phyloP scores from a whole-genome alignment of 64 coral and sea anemone genomes.

The Montipora cactus region DNA sequence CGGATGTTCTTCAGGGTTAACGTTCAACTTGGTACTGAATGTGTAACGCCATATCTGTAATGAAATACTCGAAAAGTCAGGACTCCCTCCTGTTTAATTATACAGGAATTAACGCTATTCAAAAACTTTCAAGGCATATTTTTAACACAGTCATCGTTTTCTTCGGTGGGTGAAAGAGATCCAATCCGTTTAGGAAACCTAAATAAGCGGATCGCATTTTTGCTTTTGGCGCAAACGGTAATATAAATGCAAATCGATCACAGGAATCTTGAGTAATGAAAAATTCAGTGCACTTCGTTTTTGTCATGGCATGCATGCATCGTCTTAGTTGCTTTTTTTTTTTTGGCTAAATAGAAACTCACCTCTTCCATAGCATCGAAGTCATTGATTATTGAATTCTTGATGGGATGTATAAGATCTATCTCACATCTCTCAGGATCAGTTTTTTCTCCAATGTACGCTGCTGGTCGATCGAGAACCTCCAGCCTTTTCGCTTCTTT shows the following conservation, averaged over 20 bases:
- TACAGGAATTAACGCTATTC: too few species aligned
- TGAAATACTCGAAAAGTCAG: neutral
- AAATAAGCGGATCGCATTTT: too few species aligned
- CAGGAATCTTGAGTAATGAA: too few species aligned
- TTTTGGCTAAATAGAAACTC: neutral
- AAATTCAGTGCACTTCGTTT: too few species aligned
- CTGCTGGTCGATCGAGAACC: neutral
- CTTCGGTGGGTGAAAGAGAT: too few species aligned
- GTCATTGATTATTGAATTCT: conserved; percentile 21
- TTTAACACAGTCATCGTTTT: too few species aligned
- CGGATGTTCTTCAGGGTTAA: conserved; percentile 15
- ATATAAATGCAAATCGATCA: too few species aligned
- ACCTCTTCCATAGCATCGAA: conserved; percentile 29
- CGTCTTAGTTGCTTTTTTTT: neutral
- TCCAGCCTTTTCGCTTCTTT: neutral
- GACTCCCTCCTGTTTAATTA: neutral
- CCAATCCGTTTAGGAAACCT: too few species aligned
- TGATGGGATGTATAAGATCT: conserved; percentile 7
- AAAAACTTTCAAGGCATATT: too few species aligned
- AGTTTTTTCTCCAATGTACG: neutral
- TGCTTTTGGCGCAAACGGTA: too few species aligned
- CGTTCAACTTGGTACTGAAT: neutral
- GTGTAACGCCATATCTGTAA: conserved; percentile 20
- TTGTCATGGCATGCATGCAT: too few species aligned
- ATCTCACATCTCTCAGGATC: neutral